A percentile compares a stretch with the other conserved stretches of the same genome.
These are phyloP conservation scores for Musca vetustissima DNA, from an alignment of 1,140 invertebrate genomes.

Conservation along the genomic window DNA sequence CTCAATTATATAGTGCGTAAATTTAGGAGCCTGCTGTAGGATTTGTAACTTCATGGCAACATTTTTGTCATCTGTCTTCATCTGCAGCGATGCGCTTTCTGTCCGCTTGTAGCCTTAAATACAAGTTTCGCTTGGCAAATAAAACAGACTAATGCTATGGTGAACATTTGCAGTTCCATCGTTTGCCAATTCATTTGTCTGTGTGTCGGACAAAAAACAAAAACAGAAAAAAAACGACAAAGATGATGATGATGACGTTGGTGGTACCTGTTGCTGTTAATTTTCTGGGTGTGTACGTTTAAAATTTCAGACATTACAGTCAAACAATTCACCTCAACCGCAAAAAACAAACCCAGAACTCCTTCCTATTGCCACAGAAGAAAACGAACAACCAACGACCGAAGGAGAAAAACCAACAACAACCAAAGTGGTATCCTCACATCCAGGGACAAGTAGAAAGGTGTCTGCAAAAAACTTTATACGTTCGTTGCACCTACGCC, in stretches of 20 bases:
- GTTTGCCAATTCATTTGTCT: no score
- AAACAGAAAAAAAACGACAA: no score
- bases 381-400: background rate
- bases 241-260: background rate
- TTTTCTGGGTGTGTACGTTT: slow-evolving; percentile 20
- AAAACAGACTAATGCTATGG: no score
- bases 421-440: slow-evolving; percentile 28
- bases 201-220: no score
- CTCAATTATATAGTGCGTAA: slow-evolving; percentile 15
- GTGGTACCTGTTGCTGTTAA: slow-evolving; percentile 23
- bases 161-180: no score
- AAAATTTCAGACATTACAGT: slow-evolving; percentile 12
- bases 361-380: no score
- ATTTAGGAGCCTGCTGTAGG: no score
- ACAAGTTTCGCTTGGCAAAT: no score
- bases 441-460: background rate
- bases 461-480: slow-evolving; percentile 33
- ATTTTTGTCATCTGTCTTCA: slow-evolving; percentile 19
- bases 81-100: background rate
- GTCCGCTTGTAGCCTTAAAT: background rate
- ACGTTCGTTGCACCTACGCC: slow-evolving; percentile 49
- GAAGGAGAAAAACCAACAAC: slow-evolving; percentile 14
- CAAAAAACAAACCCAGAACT: no score
- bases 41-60: background rate
- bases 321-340: no score